Conservation (phyloP, 2,888 invertebrate genomes). For the Lepidochrysops patricia region DNA sequence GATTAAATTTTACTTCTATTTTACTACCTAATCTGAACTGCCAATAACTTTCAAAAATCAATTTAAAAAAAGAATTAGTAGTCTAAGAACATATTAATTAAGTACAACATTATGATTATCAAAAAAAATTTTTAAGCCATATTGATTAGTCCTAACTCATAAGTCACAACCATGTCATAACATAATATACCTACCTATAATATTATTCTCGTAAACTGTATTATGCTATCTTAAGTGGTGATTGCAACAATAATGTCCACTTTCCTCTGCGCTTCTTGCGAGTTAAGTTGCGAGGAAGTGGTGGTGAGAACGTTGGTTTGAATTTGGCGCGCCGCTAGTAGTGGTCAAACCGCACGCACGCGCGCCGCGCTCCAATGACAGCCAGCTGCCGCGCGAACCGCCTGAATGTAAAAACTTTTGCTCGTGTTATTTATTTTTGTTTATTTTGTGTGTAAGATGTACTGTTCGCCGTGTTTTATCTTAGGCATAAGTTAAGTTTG, state of each 20-base stretch:
- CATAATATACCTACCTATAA: too few relatives aligned
- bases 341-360: conserved; percentile 41
- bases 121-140: too few relatives aligned
- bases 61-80: too few relatives aligned
- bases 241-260: background rate
- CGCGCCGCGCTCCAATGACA: conserved; percentile 46
- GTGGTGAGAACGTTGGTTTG: conserved; percentile 39
- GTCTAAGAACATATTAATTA: too few relatives aligned
- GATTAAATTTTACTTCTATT: too few relatives aligned
- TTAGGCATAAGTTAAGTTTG: conserved; percentile 27
- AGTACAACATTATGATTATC: too few relatives aligned
- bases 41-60: too few relatives aligned
- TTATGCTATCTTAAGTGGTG: background rate
- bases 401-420: conserved; percentile 34
- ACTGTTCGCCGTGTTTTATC: conserved; percentile 25
- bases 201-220: too few relatives aligned
- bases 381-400: conserved; percentile 37
- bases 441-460: conserved; percentile 31
- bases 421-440: conserved; percentile 43
- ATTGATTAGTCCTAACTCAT: too few relatives aligned
- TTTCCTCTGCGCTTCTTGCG: background rate
- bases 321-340: conserved; percentile 57
- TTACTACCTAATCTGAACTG: too few relatives aligned
- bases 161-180: too few relatives aligned
- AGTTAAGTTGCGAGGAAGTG: background rate